phyloP scores from a whole-genome alignment of 2,888 invertebrate genomes.

The Thera obeliscata region DNA sequence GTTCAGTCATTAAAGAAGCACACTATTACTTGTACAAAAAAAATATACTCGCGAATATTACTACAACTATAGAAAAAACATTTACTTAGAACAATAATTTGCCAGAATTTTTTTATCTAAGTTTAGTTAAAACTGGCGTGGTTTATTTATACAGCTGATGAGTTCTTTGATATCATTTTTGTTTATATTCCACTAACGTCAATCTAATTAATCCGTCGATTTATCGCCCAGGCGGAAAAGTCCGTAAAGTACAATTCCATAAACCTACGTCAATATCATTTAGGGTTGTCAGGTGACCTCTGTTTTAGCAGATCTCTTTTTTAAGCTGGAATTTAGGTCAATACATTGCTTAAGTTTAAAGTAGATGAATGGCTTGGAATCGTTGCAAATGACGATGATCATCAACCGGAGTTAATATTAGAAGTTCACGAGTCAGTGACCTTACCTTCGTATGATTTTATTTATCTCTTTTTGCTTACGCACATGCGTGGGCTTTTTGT shows the following conservation, averaged over 20 bases:
- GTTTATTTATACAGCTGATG: background rate
- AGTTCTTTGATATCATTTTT: constrained; percentile 7
- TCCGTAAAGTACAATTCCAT: background rate
- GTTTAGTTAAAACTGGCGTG: background rate
- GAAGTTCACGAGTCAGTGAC: constrained; percentile 18
- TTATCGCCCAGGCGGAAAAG: constrained; percentile 23
- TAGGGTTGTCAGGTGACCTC: too few species aligned
- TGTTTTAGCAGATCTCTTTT: too few species aligned
- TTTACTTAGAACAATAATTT: background rate
- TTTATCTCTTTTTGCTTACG: constrained; percentile 1
- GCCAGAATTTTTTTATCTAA: background rate
- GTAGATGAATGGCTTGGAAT: too few species aligned
- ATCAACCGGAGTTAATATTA: background rate
- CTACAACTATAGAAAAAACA: too few species aligned
- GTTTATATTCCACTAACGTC: constrained; percentile 28
- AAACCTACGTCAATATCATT: constrained; percentile 22
- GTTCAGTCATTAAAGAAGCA: too few species aligned
- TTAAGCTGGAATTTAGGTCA: too few species aligned
- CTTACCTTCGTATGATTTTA: constrained; percentile 8
- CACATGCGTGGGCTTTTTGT: background rate
- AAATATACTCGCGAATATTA: too few species aligned
- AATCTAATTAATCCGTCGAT: constrained; percentile 23
- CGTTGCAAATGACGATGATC: too few species aligned
- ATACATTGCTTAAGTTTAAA: too few species aligned
- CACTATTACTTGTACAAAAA: too few species aligned